phyloP scores from a whole-genome alignment of 2,888 invertebrate species.

The Sepioteuthis lessoniana region DNA sequence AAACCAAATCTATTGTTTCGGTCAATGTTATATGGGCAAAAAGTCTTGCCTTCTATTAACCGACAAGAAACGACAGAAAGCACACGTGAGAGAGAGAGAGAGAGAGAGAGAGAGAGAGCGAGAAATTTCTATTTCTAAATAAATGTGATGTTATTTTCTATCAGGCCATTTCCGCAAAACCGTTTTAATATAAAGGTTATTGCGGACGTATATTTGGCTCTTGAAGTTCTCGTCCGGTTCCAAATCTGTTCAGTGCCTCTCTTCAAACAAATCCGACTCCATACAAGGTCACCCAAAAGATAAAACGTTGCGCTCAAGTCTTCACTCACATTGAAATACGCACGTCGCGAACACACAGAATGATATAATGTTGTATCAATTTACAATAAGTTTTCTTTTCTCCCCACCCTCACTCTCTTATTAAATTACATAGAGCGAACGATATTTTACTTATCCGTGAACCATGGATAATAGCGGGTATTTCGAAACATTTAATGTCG shows the following conservation, averaged over 20 bases:
- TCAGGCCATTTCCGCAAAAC: neutral
- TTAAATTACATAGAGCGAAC: neutral
- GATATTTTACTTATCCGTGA: neutral
- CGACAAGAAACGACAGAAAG: too few relatives aligned
- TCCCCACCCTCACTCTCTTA: neutral
- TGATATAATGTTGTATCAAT: neutral
- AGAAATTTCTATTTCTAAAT: neutral
- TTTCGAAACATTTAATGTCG: neutral
- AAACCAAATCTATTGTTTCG: too few relatives aligned
- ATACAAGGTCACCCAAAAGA: neutral
- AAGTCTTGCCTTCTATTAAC: too few relatives aligned
- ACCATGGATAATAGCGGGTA: neutral
- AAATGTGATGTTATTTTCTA: neutral
- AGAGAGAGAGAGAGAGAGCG: too few relatives aligned
- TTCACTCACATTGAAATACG: neutral
- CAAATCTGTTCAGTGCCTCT: neutral
- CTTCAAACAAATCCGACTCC: neutral
- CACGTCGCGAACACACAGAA: neutral
- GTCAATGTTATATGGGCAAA: too few relatives aligned
- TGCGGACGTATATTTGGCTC: neutral
- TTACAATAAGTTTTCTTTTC: neutral
- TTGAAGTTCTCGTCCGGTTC: neutral
- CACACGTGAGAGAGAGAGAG: too few relatives aligned
- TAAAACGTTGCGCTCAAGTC: neutral
- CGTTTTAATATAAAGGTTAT: neutral